A percentile compares a stretch with the other conserved stretches of the same genome.
phyloP scores from a whole-genome alignment of 2,113 vertebrate species.

The Rana temporaria region DNA sequence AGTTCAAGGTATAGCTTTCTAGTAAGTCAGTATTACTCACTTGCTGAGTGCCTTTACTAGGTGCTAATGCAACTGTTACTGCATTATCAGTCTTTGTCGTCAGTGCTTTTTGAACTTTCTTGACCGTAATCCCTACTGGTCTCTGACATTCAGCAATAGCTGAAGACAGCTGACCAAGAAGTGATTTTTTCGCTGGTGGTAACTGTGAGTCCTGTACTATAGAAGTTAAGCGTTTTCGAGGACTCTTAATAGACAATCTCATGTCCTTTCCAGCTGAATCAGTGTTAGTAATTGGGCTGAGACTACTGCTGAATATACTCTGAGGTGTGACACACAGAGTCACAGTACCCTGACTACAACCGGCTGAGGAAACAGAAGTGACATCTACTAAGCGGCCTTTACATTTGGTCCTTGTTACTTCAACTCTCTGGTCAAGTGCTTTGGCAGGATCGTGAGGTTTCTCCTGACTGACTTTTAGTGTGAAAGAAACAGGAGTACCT shows the following conservation, averaged over 20 bases:
- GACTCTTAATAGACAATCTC: slow-evolving; percentile 80
- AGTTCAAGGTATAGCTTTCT: slow-evolving; percentile 69
- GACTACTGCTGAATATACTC: slow-evolving; percentile 75
- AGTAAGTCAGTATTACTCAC: slow-evolving; percentile 69
- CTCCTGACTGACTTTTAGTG: slow-evolving; percentile 69
- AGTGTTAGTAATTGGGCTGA: slow-evolving; percentile 71
- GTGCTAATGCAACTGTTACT: slow-evolving; percentile 68
- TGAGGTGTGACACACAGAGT: slow-evolving; percentile 72
- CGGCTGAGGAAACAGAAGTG: slow-evolving; percentile 70
- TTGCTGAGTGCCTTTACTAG: slow-evolving; percentile 72
- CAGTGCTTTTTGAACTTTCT: slow-evolving; percentile 70
- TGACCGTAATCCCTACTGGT: slow-evolving; percentile 61
- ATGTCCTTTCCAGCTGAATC: slow-evolving; percentile 75
- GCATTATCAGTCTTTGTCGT: slow-evolving; percentile 77
- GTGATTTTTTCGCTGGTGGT: slow-evolving; percentile 88
- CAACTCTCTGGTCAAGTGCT: slow-evolving; percentile 71
- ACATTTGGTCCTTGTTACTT: slow-evolving; percentile 77
- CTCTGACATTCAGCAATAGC: slow-evolving; percentile 68
- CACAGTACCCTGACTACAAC: slow-evolving; percentile 80
- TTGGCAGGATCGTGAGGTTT: slow-evolving; percentile 81
- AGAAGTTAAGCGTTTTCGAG: slow-evolving; percentile 85
- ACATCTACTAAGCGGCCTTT: slow-evolving; percentile 71
- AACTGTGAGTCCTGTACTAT: slow-evolving; percentile 82
- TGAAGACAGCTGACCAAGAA: slow-evolving; percentile 78
- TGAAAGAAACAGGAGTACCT: slow-evolving; percentile 62